Base-by-base conservation (phyloP, 2,113 vertebrate genomes). In the Desmodus rotundus region DNA sequence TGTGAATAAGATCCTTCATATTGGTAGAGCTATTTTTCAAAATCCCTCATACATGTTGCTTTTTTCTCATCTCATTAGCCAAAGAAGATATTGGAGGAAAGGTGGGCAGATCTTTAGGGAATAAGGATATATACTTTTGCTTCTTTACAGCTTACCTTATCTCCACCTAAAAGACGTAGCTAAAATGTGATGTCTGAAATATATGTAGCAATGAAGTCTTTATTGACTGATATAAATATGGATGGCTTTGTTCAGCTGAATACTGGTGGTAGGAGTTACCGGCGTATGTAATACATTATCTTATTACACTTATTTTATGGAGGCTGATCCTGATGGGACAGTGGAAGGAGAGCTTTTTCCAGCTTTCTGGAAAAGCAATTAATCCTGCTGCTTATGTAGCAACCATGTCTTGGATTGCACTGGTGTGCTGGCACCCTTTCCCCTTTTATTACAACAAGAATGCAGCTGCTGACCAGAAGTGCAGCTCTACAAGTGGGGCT, bases 291-390 rank as follows among this genome's bases (percentile, higher is more conserved):
- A 97, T 97, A 97, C 96, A 97, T 97, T 97, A 98, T 97, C 96
- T 98, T 97, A 97, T 97, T 98, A 97, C 97, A 96, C 80, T 98
- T 87, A 70, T 90, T 97, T 98, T 97, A 97, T 98, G 97, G 97
- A 95, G 96, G 93, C 94, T 74, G 94, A 94, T 96, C 96, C 96
- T 97, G 93, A 97, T 97, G 96, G 96, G 97, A 97, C 96, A 96
- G 96, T 98, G 96, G 94, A 96, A 94, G 96, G 97, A 96, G 96
- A 87, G 87, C 89, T 97, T 89, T 84, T 80, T 95, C 89, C 87
- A 91, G 95, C 91, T 95, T 96, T 97, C 97, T 98, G 97, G 97
- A 97, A 98, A 98, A 98, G 97, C 96, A 96, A 97, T 98, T 97
- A 98, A 96, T 97, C 93, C 97, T n/a, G 20, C 95, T 26, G 89